Evolutionary conservation across 1,140 invertebrate genomes (phyloP).

Genomic region (Ectropis grisescens): DNA sequence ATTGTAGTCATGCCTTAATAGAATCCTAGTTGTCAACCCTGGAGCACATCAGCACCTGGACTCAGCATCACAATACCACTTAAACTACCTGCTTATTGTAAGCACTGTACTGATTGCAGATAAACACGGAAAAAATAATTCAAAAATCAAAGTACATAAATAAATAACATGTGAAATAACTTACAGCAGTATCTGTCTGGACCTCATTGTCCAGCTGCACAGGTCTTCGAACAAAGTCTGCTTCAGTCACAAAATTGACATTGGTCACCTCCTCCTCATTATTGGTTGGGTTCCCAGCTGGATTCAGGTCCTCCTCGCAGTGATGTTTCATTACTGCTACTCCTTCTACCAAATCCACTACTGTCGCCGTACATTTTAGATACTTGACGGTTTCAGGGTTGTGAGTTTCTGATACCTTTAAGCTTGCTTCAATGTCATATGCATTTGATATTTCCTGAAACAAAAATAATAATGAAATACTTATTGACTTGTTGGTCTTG

Average conservation of each 20-base stretch:
- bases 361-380: constrained; percentile 27
- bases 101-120: no score
- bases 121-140: no score
- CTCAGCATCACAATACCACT: no score
- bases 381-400: constrained; percentile 21
- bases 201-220: constrained; percentile 53
- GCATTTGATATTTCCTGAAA: constrained; percentile 26
- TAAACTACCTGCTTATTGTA: no score
- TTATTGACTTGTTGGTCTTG: no score
- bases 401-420: constrained; percentile 28
- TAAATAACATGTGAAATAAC: no score
- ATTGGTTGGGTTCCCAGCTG: constrained; percentile 1
- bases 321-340: constrained; percentile 27
- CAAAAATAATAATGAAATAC: no score
- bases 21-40: no score
- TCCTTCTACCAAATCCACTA: constrained; percentile 22
- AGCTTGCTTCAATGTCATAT: constrained; percentile 23
- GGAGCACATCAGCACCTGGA: no score
- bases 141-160: no score
- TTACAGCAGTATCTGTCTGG: constrained; percentile 32
- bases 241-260: constrained; percentile 12
- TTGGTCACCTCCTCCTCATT: constrained; percentile 7
- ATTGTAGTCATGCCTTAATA: no score
- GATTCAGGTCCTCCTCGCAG: constrained; percentile 15
- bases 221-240: constrained; percentile 16